Percentiles rank a stretch among this genome's conserved stretches.
Conservation (phyloP, 1,140 invertebrate genomes). For the Pararge aegeria region DNA sequence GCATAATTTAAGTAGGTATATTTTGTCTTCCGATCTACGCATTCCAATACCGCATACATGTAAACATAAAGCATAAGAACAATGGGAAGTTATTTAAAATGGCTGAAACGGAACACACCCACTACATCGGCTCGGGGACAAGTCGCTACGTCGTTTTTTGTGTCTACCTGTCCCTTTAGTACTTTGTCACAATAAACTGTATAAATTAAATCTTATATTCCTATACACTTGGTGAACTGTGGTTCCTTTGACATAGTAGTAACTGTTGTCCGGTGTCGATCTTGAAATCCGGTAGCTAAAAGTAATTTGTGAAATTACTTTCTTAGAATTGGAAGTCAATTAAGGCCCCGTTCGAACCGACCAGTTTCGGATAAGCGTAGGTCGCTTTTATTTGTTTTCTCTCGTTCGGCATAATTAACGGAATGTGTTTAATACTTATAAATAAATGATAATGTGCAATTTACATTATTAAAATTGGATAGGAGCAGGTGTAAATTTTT, state of each 20-base stretch:
- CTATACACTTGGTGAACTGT: constrained; percentile 11
- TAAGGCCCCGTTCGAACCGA: constrained; percentile 42
- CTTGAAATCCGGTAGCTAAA: constrained; percentile 73
- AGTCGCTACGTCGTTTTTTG: constrained; percentile 47
- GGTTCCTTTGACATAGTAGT: constrained; percentile 49
- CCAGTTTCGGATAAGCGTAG: constrained; percentile 40
- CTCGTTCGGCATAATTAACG: constrained; percentile 20
- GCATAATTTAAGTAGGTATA: neutral
- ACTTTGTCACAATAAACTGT: constrained; percentile 47
- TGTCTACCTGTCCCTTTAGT: constrained; percentile 38
- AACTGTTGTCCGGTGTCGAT: constrained; percentile 52
- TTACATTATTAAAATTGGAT: too few species aligned
- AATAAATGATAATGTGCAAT: too few species aligned
- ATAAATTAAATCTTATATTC: neutral
- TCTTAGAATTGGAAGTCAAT: constrained; percentile 73
- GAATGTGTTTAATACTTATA: constrained; percentile 9
- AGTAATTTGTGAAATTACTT: constrained; percentile 79
- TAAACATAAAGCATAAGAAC: constrained; percentile 1
- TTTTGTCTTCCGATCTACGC: neutral
- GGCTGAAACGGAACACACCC: constrained; percentile 34
- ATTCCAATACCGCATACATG: neutral
- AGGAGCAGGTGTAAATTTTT: too few species aligned
- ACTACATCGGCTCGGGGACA: constrained; percentile 42
- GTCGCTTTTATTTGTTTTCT: constrained; percentile 29
- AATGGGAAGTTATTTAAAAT: constrained; percentile 10